These are phyloP conservation scores for Ammospiza maritima DNA, from an alignment of 2,797 vertebrate genomes.

Conservation along the genomic window DNA sequence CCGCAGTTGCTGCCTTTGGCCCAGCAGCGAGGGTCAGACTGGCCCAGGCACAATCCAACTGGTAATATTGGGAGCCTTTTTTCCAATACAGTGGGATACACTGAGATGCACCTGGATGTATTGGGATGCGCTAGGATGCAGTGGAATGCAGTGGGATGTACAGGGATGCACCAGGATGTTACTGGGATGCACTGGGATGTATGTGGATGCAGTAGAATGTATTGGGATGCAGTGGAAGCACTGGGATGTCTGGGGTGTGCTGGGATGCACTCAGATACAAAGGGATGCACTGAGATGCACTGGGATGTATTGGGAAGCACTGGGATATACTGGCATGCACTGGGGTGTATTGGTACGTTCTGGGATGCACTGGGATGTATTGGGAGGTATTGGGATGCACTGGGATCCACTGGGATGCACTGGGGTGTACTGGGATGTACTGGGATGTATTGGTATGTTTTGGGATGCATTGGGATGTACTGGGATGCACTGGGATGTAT, in stretches of 20 bases:
- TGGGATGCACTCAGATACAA: too few species aligned
- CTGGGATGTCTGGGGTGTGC: too few species aligned
- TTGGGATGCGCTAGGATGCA: neutral
- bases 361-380: neutral
- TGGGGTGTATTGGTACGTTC: neutral
- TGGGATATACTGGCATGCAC: neutral
- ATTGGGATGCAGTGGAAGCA: rapidly evolving
- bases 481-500: rapidly evolving
- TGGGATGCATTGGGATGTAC: neutral
- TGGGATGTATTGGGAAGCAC: neutral
- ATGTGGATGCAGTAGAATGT: rapidly evolving
- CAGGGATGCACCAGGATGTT: neutral
- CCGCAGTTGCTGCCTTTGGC: too few species aligned
- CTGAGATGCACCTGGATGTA: rapidly evolving
- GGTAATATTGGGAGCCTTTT: too few species aligned
- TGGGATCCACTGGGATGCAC: neutral
- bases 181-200: neutral
- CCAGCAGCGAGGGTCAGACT: too few species aligned
- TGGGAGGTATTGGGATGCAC: rapidly evolving
- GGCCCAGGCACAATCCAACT: too few species aligned
- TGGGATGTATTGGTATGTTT: neutral
- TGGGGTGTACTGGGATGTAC: neutral
- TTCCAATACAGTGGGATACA: neutral
- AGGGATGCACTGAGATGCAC: neutral
- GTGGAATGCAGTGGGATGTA: neutral